These are phyloP conservation scores for Brassicogethes aeneus DNA, from an alignment of 2,888 invertebrate species.

Conservation along the genomic window DNA sequence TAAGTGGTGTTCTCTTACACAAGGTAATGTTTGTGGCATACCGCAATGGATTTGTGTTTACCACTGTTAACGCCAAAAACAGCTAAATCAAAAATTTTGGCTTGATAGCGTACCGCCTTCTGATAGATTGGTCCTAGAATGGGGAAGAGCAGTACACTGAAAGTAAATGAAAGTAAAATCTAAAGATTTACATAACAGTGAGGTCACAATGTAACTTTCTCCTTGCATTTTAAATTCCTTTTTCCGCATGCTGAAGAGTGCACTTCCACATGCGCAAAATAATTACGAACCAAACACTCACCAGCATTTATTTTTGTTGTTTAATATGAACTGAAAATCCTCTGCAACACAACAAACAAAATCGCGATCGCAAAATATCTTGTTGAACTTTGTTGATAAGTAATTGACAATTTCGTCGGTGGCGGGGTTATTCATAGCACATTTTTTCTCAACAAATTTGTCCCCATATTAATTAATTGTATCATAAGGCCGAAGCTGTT, in stretches of 20 bases:
- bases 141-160: constrained; percentile 33
- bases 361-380: constrained; percentile 31
- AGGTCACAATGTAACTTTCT: constrained; percentile 37
- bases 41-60: constrained; percentile 21
- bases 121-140: constrained; percentile 32
- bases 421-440: constrained; percentile 26
- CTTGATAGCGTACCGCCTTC: constrained; percentile 31
- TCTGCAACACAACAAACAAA: constrained; percentile 29
- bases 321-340: constrained; percentile 26
- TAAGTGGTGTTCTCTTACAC: constrained; percentile 20
- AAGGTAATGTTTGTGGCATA: constrained; percentile 27
- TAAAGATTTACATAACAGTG: constrained; percentile 38
- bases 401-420: constrained; percentile 27
- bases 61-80: constrained; percentile 22
- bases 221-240: constrained; percentile 32
- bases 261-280: neutral
- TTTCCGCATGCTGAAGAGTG: constrained; percentile 25
- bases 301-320: constrained; percentile 26
- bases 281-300: constrained; percentile 13
- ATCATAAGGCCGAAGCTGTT: too few relatives aligned
- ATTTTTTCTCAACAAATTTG: neutral
- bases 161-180: constrained; percentile 41
- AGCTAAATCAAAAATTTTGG: constrained; percentile 29
- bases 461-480: neutral
- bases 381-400: constrained; percentile 30